Evolutionary conservation across 2,888 invertebrate species (phyloP).

Genomic region (Mantis religiosa): DNA sequence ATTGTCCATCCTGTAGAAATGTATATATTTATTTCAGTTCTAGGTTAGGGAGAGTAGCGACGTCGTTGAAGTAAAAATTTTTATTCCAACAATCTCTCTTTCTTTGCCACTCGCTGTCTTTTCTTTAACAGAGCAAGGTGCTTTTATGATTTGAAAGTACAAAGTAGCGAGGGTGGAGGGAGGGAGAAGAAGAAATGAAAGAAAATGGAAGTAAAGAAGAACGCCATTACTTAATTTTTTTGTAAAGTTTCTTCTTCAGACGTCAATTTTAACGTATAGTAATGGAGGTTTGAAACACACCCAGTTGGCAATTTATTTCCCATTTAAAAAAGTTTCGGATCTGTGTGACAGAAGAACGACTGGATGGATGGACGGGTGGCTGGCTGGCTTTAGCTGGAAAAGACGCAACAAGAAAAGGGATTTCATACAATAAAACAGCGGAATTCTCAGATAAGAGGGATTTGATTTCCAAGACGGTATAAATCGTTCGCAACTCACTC

Average conservation of each 20-base stretch:
- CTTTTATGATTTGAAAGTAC: not conserved
- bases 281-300: not conserved
- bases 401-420: not conserved
- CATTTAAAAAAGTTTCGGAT: not conserved
- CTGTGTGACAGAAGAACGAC: not conserved
- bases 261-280: not conserved
- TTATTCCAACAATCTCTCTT: not conserved
- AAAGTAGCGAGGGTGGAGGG: not conserved
- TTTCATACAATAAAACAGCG: not conserved
- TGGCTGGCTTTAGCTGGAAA: not conserved
- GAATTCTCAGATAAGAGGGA: not conserved
- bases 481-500: not conserved
- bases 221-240: not conserved
- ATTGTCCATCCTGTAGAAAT: not conserved
- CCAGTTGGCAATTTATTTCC: not conserved
- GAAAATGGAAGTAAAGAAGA: not conserved
- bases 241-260: not conserved
- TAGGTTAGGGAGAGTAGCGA: not conserved
- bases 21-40: not conserved
- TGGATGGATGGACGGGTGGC: not conserved
- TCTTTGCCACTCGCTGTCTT: not conserved
- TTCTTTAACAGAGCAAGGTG: not conserved
- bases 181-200: not conserved
- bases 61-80: not conserved
- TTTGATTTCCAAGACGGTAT: not conserved